Percentiles rank a stretch among this genome's conserved stretches.
These are phyloP conservation scores for Helicoverpa zea DNA, from an alignment of 1,140 invertebrate species.

Conservation along the genomic window DNA sequence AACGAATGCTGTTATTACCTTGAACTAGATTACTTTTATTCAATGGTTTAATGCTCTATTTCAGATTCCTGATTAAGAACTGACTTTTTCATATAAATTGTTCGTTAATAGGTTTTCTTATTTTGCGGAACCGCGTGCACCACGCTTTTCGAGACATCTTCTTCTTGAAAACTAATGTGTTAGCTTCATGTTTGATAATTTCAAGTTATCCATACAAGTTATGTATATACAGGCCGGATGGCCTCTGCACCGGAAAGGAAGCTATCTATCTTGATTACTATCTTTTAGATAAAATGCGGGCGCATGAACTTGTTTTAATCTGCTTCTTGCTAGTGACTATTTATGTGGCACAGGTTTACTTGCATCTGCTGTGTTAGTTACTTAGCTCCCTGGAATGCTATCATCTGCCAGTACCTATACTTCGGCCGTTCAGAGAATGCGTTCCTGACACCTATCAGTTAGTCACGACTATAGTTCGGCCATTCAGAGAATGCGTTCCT, in stretches of 20 bases:
- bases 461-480: no score
- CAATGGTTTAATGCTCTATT: neutral
- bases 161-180: no score
- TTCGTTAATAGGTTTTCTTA: no score
- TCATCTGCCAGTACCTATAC: no score
- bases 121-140: no score
- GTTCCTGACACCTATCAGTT: no score
- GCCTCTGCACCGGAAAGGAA: constrained; percentile 49
- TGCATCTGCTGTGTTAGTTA: neutral
- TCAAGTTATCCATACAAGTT: constrained; percentile 1
- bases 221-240: neutral
- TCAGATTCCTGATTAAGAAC: no score
- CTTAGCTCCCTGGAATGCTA: no score
- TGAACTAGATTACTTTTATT: constrained; percentile 11
- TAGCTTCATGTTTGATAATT: neutral
- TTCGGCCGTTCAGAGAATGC: no score
- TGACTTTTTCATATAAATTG: no score
- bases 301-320: constrained; percentile 56
- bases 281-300: constrained; percentile 58
- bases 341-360: neutral
- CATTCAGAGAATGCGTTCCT: no score
- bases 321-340: neutral
- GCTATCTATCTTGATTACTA: constrained; percentile 67
- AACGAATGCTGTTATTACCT: constrained; percentile 2
- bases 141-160: no score